Evolutionary conservation across 2,113 vertebrate genomes (phyloP), one percentile per base, ranked within the genome.

Genomic region (Arothron firmamentum): DNA sequence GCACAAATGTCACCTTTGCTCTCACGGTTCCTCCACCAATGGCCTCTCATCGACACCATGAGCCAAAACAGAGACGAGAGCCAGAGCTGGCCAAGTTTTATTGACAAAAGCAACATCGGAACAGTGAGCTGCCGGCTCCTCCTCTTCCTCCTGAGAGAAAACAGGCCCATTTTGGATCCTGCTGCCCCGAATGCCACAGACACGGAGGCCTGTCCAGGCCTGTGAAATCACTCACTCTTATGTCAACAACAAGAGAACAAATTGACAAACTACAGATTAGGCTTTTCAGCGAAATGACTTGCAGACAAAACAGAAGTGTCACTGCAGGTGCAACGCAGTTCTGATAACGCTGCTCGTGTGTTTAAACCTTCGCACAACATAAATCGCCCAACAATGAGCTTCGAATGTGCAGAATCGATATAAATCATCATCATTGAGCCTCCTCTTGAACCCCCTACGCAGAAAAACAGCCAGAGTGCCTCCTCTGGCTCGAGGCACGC

Each of bases 1-100:
- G 15, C 45, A 71, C 67, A 77, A 73, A 75, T 76, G 74, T 81
- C 80, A 83, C 78, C 80, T 67, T 31, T 55, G 64, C 73, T 84
- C 82, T 78, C 82, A 84, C 61, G 62, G 56, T 67, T 47, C 61
- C 13, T 46, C 45, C 4, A 31, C 80, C 76, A 83, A 82, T 76
- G 56, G 13, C 41, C 10, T 59, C 62, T 56, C 78, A 62, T 59
- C 47, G 14, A 65, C 70, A 43, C 0, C 56, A 75, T 4, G 52
- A 55, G 43, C 49, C 53, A 63, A 67, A 75, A 54, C 59, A 63
- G 28, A 47, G 52, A 64, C 51, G 23, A 51, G 51, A 68, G 67
- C 58, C 19, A 48, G 25, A 20, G 56, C 21, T 69, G 68, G 62
- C 52, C 6, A 1, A 0, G 62, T 23, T 51, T 72, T 72, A 56